Evolutionary conservation across 2,888 invertebrate species (phyloP).

Genomic region (Petrophora chlorosata): DNA sequence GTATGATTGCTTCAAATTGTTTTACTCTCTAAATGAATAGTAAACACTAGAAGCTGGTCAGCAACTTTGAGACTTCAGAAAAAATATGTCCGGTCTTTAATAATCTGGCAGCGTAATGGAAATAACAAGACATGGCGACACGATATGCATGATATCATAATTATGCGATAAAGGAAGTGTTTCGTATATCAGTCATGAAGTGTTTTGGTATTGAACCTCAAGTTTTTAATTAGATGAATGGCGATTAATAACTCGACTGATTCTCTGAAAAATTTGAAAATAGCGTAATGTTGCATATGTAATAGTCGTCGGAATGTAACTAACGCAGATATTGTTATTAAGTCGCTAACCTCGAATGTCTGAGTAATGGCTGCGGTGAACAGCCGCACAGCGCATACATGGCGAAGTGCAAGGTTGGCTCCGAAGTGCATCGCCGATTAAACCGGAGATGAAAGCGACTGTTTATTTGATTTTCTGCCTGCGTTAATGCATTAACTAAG

Average conservation of each 20-base stretch:
- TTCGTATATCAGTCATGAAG: too few species aligned
- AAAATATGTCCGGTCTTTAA: too few species aligned
- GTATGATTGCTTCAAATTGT: slow-evolving; percentile 53
- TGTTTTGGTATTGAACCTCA: too few species aligned
- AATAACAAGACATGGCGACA: too few species aligned
- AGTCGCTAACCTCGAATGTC: slow-evolving; percentile 61
- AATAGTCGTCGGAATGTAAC: slow-evolving; percentile 48
- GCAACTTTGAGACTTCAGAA: too few species aligned
- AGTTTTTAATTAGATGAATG: too few species aligned
- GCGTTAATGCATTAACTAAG: slow-evolving; percentile 65
- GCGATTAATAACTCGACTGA: too few species aligned
- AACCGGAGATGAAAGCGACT: slow-evolving; percentile 77
- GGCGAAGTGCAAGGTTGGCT: slow-evolving; percentile 74
- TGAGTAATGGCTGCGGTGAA: slow-evolving; percentile 61
- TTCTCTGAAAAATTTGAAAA: too few species aligned
- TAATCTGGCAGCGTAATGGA: too few species aligned
- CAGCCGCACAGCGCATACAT: slow-evolving; percentile 56
- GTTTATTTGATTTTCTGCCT: slow-evolving; percentile 79
- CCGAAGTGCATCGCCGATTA: slow-evolving; percentile 74
- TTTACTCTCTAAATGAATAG: slow-evolving; percentile 60
- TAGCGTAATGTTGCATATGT: too few species aligned
- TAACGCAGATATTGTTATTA: slow-evolving; percentile 57
- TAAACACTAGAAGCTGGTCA: slow-evolving; percentile 9
- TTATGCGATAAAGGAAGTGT: too few species aligned
- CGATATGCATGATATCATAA: too few species aligned